These are phyloP conservation scores for Gymnopithys bicolor DNA, from an alignment of 2,797 vertebrate species.

Conservation along the genomic window DNA sequence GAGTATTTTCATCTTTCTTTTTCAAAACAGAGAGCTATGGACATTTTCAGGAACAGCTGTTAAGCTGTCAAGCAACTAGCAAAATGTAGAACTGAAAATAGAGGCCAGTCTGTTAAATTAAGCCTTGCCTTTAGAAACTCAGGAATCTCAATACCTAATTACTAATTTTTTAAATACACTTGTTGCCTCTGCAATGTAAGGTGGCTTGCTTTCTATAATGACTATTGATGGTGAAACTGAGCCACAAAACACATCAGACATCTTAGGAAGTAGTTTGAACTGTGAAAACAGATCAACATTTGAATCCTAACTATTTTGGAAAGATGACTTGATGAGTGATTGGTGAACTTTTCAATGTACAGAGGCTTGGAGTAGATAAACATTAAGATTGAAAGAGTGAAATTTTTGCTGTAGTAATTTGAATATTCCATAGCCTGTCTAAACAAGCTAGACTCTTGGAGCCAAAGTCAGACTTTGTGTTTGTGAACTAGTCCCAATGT, in stretches of 20 bases:
- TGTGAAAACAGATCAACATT: not conserved
- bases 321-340: not conserved
- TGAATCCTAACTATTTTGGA: not conserved
- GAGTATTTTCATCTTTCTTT: conserved; percentile 57
- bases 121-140: conserved; percentile 24
- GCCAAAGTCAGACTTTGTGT: not conserved
- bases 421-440: not conserved
- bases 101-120: conserved; percentile 39
- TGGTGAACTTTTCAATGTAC: not conserved
- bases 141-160: not conserved
- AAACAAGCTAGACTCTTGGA: not conserved
- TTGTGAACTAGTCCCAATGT: not conserved
- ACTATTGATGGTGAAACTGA: not conserved
- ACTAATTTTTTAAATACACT: not conserved
- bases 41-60: conserved; percentile 59
- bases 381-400: not conserved
- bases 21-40: conserved; percentile 48
- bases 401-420: not conserved
- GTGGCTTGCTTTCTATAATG: not conserved
- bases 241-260: not conserved
- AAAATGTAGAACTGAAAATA: conserved; percentile 41
- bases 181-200: not conserved
- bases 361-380: not conserved
- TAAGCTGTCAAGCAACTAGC: conserved; percentile 48
- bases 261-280: not conserved